Conservation (phyloP, 2,113 vertebrate species). For the Scopus umbretta region DNA sequence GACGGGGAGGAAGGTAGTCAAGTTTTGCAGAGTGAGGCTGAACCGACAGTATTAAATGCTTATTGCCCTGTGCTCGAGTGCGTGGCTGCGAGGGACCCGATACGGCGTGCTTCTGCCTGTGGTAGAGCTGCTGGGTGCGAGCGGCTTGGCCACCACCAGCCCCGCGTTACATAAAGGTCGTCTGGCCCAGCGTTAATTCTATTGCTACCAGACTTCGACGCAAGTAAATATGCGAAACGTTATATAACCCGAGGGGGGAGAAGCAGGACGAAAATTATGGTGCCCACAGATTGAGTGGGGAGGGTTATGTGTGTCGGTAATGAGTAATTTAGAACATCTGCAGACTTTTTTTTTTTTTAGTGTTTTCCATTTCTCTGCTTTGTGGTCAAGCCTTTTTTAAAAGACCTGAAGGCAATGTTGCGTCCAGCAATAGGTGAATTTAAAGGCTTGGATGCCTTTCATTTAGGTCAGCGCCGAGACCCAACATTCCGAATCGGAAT, state of each 20-base stretch:
- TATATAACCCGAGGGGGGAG: not conserved
- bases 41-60: not conserved
- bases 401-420: not conserved
- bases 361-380: conserved; percentile 10
- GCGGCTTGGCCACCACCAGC: not conserved
- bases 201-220: not conserved
- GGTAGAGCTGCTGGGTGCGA: not conserved
- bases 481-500: not conserved
- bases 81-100: accelerated
- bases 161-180: not conserved
- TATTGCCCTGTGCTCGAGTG: not conserved
- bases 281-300: conserved; percentile 2
- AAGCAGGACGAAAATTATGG: not conserved
- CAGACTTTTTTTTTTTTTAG: not conserved
- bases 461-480: not conserved
- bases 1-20: not conserved
- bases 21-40: not conserved
- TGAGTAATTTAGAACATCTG: conserved; percentile 48
- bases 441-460: not conserved
- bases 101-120: accelerated
- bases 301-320: not conserved
- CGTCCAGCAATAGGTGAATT: not conserved
- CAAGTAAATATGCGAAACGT: not conserved
- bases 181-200: not conserved
- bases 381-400: not conserved